Conservation (phyloP, 2,888 invertebrate genomes). For the Nymphalis urticae region DNA sequence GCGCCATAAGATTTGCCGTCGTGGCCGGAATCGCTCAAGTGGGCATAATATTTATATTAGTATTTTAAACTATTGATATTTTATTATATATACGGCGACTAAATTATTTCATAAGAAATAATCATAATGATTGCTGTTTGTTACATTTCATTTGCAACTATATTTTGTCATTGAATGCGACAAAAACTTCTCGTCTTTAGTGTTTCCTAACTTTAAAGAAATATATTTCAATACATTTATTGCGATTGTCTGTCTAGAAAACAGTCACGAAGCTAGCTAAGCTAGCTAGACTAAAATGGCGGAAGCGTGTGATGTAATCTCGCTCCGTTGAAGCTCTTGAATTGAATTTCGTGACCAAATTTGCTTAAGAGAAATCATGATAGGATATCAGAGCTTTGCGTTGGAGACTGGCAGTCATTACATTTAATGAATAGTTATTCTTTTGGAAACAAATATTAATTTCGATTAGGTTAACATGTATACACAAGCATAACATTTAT, state of each 20-base stretch:
- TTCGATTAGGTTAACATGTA: too few relatives aligned
- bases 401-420: neutral
- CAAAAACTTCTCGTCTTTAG: slow-evolving; percentile 22
- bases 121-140: neutral
- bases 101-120: neutral
- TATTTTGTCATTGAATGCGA: slow-evolving; percentile 14
- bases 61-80: too few relatives aligned
- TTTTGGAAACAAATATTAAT: too few relatives aligned
- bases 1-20: too few relatives aligned
- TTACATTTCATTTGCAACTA: slow-evolving; percentile 12
- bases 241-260: slow-evolving; percentile 28
- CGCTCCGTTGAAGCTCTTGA: slow-evolving; percentile 17
- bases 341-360: slow-evolving; percentile 33
- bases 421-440: too few relatives aligned
- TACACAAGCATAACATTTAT: too few relatives aligned
- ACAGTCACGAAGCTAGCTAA: slow-evolving; percentile 25
- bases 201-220: slow-evolving; percentile 29
- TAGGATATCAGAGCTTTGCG: slow-evolving; percentile 21
- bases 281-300: slow-evolving; percentile 11
- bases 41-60: too few relatives aligned
- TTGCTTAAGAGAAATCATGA: slow-evolving; percentile 20
- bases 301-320: slow-evolving; percentile 28
- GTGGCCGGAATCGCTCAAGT: too few relatives aligned
- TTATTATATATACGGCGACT: too few relatives aligned
- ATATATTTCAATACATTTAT: slow-evolving; percentile 31